phyloP scores from a whole-genome alignment of 2,113 vertebrate species.

The Tinamus guttatus region DNA sequence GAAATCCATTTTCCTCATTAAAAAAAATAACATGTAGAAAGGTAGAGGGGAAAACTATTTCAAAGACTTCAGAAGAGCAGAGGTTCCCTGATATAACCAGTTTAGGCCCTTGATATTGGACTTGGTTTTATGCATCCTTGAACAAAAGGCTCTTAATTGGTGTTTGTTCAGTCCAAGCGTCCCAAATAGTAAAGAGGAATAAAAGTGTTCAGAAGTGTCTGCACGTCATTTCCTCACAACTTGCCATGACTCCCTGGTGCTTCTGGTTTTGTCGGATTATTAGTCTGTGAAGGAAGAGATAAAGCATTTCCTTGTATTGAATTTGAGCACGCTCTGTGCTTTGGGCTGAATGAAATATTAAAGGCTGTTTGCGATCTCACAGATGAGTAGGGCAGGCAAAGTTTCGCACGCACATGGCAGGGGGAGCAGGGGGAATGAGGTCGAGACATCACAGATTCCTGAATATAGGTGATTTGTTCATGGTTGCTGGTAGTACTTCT shows the following conservation, averaged over 20 bases:
- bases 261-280: conserved; percentile 77
- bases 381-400: conserved; percentile 78
- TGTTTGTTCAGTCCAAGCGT: conserved; percentile 55
- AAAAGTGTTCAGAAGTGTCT: conserved; percentile 47
- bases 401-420: conserved; percentile 72
- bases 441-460: conserved; percentile 49
- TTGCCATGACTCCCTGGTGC: conserved; percentile 58
- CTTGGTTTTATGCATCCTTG: not conserved
- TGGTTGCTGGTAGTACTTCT: not conserved
- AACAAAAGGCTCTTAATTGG: not conserved
- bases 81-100: not conserved
- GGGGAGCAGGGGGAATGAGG: conserved; percentile 13
- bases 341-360: conserved; percentile 89
- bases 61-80: not conserved
- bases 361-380: conserved; percentile 85
- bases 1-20: not conserved
- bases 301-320: conserved; percentile 86
- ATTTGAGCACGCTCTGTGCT: conserved; percentile 82
- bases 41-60: accelerated
- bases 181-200: conserved; percentile 60
- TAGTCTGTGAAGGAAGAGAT: conserved; percentile 81
- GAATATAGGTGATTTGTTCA: not conserved
- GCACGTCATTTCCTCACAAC: conserved; percentile 66
- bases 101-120: not conserved
- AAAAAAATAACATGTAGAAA: not conserved